phyloP scores from a whole-genome alignment of 2,113 vertebrate genomes.

The Eonycteris spelaea region DNA sequence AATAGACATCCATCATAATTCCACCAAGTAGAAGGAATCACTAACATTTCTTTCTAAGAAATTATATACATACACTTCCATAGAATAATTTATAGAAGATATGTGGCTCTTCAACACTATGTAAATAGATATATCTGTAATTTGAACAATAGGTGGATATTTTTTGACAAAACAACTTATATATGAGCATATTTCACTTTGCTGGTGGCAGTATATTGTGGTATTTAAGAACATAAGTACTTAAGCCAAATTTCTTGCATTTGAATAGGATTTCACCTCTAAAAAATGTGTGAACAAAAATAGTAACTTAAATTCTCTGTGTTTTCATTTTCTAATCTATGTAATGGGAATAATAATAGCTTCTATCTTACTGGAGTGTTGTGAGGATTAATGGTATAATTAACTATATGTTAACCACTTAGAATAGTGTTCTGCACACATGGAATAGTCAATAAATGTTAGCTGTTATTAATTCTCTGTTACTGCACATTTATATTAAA shows the following conservation, averaged over 20 bases:
- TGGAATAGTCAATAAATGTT: neutral
- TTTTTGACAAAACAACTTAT: neutral
- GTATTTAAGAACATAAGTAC: neutral
- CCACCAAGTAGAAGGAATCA: neutral
- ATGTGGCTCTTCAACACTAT: neutral
- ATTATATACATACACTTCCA: neutral
- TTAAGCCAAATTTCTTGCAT: neutral
- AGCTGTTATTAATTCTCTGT: constrained; percentile 9
- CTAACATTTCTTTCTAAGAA: neutral
- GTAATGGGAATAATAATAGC: neutral
- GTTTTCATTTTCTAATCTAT: constrained; percentile 11
- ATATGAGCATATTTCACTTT: neutral
- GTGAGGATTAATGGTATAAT: neutral
- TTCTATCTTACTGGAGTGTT: neutral
- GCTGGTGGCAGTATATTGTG: neutral
- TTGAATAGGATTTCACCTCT: neutral
- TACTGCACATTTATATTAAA: neutral
- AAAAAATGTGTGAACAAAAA: neutral
- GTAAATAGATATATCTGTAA: neutral
- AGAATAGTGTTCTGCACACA: neutral
- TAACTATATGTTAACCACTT: neutral
- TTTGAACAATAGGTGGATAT: neutral
- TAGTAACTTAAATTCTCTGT: neutral
- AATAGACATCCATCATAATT: neutral
- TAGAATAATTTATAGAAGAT: neutral